Conservation (phyloP, 2,113 vertebrate genomes). For the Phoxinus phoxinus region DNA sequence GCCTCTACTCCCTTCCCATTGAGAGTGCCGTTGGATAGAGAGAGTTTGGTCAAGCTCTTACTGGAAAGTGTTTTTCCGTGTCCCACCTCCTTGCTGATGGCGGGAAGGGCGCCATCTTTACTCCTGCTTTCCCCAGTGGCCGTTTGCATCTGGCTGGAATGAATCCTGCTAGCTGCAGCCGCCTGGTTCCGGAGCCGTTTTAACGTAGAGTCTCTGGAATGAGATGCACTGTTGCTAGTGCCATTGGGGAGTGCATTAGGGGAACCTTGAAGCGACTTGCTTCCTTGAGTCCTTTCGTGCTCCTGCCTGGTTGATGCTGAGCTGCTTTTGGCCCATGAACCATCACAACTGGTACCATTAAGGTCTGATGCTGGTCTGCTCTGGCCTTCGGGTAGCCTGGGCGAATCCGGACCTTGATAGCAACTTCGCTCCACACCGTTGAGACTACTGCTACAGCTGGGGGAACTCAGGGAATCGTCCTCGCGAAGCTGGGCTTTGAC, state of each 20-base stretch:
- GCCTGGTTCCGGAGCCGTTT: conserved; percentile 56
- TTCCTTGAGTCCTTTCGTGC: conserved; percentile 67
- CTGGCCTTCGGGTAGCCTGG: conserved; percentile 65
- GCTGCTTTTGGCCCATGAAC: conserved; percentile 66
- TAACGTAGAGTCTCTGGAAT: conserved; percentile 74
- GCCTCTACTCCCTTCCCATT: conserved; percentile 50
- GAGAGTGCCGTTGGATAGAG: conserved; percentile 72
- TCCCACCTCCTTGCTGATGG: conserved; percentile 69
- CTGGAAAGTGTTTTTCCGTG: conserved; percentile 57
- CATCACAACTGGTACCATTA: conserved; percentile 53
- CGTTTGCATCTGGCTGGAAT: conserved; percentile 57
- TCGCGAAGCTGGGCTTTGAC: conserved; percentile 57
- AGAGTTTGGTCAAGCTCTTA: conserved; percentile 59
- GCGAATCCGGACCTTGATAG: conserved; percentile 59
- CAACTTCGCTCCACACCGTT: conserved; percentile 52
- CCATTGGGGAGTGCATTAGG: conserved; percentile 39
- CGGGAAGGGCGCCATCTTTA: conserved; percentile 74
- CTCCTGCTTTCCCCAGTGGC: conserved; percentile 57
- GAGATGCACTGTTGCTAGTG: conserved; percentile 62
- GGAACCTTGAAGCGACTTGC: conserved; percentile 63
- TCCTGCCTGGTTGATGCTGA: conserved; percentile 69
- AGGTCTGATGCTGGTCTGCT: conserved; percentile 63
- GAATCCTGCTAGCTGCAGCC: conserved; percentile 47
- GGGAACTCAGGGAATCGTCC: conserved; percentile 58
- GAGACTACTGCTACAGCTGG: conserved; percentile 65